A percentile compares a stretch with the other conserved stretches of the same genome.
Evolutionary conservation across 2,888 invertebrate genomes (phyloP).

Genomic region (Syrphus vitripennis): DNA sequence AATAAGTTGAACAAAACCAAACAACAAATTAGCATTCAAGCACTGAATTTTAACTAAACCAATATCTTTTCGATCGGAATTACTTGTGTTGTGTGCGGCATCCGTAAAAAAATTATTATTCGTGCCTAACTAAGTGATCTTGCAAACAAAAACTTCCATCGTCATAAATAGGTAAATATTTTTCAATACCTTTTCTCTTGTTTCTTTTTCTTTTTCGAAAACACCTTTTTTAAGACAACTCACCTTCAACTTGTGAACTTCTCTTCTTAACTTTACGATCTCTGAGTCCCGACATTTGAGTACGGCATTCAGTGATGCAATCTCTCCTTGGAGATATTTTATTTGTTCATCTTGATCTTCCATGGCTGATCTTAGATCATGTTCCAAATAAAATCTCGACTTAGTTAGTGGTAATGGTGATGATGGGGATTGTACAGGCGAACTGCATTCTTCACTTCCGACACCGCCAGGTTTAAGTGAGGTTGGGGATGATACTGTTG

Average conservation of each 20-base stretch:
- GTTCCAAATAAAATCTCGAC: constrained; percentile 1
- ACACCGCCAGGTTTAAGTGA: constrained; percentile 10
- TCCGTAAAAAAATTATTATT: not conserved
- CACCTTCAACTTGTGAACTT: constrained; percentile 88
- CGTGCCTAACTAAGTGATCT: constrained; percentile 50
- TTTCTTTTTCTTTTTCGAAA: constrained; percentile 8
- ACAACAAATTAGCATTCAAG: constrained; percentile 19
- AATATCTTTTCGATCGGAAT: constrained; percentile 29
- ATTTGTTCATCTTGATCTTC: constrained; percentile 79
- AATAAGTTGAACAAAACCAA: not conserved
- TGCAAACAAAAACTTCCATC: constrained; percentile 36
- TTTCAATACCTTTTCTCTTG: not conserved
- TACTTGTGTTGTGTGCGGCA: constrained; percentile 10
- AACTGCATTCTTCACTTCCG: constrained; percentile 45
- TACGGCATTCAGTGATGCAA: constrained; percentile 83
- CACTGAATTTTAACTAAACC: constrained; percentile 18
- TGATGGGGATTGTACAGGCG: constrained; percentile 21
- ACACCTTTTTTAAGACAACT: constrained; percentile 73
- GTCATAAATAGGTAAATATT: not conserved
- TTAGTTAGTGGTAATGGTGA: constrained; percentile 49
- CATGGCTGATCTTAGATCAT: constrained; percentile 41
- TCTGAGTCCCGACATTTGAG: constrained; percentile 83
- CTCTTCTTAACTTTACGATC: constrained; percentile 84
- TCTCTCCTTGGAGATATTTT: constrained; percentile 82
- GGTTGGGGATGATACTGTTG: constrained; percentile 38